Base-by-base conservation (phyloP, 2,113 vertebrate species). In the Proteles cristata region DNA sequence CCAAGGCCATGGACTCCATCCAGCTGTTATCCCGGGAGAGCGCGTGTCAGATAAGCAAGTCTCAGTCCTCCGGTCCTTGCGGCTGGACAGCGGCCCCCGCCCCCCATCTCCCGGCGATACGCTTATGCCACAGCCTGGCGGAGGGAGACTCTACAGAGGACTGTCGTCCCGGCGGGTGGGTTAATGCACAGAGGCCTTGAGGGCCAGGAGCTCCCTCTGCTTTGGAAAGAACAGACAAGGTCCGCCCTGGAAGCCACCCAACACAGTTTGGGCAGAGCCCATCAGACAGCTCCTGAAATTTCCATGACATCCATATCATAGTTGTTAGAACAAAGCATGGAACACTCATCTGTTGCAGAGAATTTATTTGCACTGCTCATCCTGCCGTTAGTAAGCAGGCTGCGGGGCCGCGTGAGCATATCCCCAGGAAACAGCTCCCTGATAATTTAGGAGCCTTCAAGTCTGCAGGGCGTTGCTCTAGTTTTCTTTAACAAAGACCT, bases 401-500 rank as follows among this genome's bases (percentile, higher is more conserved):
- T 97, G 81, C 93, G 88, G 97, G 97, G 97, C 97, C 79, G 89
- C 98, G 96, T 94, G 96, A 98, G 97, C 84, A 81, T 98, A 98
- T 98, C 98, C 98, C 98, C 98, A 98, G 98, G 98, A 98, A 99
- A 98, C 98, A 98, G 97, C 98, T 98, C 96, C 97, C 98, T 98
- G 99, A 99, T 99, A 99, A 99, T 98, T 98, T 95, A 98, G 99
- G 99, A 99, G 99, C 98, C 99, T 98, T 98, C 94, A 96, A 99
- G 99, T 99, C 99, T 99, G 98, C 98, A 97, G 97, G 98, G 98
- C 98, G 98, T 98, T 98, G 98, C 97, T 98, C 96, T 98, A 98
- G 98, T 98, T 99, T 98, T 98, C 97, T 97, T 98, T 98, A 98
- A 99, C 99, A 99, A 99, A 99, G 98, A 98, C 98, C 77, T 94